phyloP scores from a whole-genome alignment of 2,797 vertebrate species.

The Adrianichthys oophorus region DNA sequence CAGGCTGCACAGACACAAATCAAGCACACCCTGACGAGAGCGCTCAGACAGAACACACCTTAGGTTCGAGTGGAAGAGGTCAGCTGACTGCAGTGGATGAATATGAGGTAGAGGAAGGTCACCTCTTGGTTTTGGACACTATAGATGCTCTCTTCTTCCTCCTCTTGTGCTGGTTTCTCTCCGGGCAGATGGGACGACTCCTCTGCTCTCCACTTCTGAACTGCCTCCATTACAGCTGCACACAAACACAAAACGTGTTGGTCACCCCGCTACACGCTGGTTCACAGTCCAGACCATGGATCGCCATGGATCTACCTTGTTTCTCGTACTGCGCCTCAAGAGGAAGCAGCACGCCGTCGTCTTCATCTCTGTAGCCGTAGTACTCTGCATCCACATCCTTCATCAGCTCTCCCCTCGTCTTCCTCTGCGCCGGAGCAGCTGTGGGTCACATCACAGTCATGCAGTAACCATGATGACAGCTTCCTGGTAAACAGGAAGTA shows the following conservation, averaged over 20 bases:
- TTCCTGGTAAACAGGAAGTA: not conserved
- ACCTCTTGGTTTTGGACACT: slow-evolving; percentile 85
- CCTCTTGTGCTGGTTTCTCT: slow-evolving; percentile 72
- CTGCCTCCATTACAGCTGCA: slow-evolving; percentile 82
- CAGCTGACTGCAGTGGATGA: slow-evolving; percentile 1
- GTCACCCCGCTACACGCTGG: not conserved
- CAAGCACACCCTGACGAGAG: not conserved
- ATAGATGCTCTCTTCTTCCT: slow-evolving; percentile 91
- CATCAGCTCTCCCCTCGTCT: slow-evolving; percentile 94
- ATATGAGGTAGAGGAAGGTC: not conserved
- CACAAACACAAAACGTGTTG: not conserved
- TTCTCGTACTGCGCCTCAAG: slow-evolving; percentile 90
- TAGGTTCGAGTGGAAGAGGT: not conserved
- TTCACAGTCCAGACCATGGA: not conserved
- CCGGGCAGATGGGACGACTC: slow-evolving; percentile 79
- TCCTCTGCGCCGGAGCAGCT: slow-evolving; percentile 90
- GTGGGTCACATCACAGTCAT: slow-evolving; percentile 20
- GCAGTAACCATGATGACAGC: slow-evolving; percentile 6
- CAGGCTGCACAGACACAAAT: slow-evolving; percentile 65
- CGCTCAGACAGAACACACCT: too few species aligned
- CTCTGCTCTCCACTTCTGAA: slow-evolving; percentile 89
- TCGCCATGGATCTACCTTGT: slow-evolving; percentile 64
- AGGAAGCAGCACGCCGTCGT: slow-evolving; percentile 90
- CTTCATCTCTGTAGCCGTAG: slow-evolving; percentile 95
- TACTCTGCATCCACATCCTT: slow-evolving; percentile 95